phyloP scores from a whole-genome alignment of 2,113 vertebrate genomes.

The Stegostoma tigrinum region DNA sequence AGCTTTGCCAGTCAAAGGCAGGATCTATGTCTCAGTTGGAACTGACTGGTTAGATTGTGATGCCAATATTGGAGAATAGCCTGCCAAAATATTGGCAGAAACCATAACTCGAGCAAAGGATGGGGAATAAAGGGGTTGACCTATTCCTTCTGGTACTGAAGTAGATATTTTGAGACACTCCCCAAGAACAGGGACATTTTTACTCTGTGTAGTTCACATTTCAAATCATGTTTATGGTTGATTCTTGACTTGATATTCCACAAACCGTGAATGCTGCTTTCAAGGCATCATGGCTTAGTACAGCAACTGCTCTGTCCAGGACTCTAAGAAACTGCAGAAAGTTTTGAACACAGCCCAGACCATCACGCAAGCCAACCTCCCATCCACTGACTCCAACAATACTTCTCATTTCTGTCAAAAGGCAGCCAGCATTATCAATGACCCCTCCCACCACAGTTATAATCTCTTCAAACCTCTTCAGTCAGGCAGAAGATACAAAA shows the following conservation, averaged over 20 bases:
- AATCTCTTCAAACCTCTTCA: too few relatives aligned
- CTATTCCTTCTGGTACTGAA: not conserved
- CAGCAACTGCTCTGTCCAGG: too few relatives aligned
- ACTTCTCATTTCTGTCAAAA: too few relatives aligned
- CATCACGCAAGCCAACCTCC: too few relatives aligned
- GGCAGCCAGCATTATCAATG: too few relatives aligned
- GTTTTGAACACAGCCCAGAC: too few relatives aligned
- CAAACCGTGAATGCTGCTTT: not conserved
- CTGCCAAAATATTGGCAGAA: not conserved
- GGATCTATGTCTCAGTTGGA: not conserved
- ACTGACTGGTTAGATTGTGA: not conserved
- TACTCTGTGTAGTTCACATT: not conserved
- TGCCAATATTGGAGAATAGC: not conserved
- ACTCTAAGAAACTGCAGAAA: too few relatives aligned
- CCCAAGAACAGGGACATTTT: not conserved
- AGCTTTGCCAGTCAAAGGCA: not conserved
- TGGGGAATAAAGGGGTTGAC: not conserved
- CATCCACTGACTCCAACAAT: too few relatives aligned
- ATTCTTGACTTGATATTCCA: not conserved
- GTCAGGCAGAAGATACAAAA: too few relatives aligned
- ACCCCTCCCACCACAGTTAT: too few relatives aligned
- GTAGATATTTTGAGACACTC: not conserved
- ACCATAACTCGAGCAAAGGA: not conserved
- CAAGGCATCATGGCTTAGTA: too few relatives aligned
- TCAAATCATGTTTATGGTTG: slow-evolving; percentile 12